Conservation (phyloP, 2,113 vertebrate species). For the Aphelocoma coerulescens region DNA sequence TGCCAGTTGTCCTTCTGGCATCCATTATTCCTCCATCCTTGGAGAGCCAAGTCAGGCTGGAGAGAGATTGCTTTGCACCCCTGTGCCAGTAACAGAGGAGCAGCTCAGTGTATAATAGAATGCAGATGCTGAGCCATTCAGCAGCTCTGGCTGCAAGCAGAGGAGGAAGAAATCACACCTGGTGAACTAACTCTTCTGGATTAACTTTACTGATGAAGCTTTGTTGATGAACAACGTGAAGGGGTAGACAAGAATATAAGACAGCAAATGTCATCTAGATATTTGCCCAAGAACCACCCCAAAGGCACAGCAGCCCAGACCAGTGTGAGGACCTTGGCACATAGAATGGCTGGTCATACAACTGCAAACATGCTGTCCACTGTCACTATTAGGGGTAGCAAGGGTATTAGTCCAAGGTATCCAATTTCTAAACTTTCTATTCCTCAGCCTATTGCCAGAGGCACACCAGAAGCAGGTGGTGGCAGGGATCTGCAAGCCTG, state of each 20-base stretch:
- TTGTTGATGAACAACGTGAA: neutral
- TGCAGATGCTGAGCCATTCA: neutral
- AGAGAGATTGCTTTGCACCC: neutral
- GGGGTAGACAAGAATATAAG: neutral
- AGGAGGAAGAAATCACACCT: neutral
- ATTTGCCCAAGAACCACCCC: neutral
- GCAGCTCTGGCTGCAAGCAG: neutral
- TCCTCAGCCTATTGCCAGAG: neutral
- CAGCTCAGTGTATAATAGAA: neutral
- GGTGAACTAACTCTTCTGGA: neutral
- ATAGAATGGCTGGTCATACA: neutral
- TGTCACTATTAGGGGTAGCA: neutral
- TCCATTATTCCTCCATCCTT: neutral
- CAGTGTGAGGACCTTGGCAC: neutral
- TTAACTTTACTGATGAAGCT: neutral
- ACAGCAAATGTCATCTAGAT: neutral
- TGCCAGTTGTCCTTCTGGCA: neutral
- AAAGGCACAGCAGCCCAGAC: neutral
- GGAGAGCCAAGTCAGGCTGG: neutral
- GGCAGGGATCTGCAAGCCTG: neutral
- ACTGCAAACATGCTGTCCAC: neutral
- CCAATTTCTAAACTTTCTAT: neutral
- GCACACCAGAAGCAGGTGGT: neutral
- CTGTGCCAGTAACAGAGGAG: neutral
- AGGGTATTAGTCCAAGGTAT: neutral